Conservation (phyloP, 2,888 invertebrate genomes). For the Helicoverpa assulta region DNA sequence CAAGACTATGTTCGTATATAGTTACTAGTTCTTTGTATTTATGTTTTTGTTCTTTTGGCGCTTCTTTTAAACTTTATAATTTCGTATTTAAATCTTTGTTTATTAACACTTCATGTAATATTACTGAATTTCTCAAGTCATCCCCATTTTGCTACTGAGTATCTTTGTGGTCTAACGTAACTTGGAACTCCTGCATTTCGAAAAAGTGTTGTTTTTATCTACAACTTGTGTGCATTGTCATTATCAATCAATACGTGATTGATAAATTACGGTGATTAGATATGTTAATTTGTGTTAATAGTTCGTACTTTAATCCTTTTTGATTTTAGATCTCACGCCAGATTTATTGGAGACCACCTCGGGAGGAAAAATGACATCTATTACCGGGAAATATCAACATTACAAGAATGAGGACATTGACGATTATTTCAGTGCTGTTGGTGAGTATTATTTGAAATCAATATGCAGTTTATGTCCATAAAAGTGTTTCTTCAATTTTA, state of each 20-base stretch:
- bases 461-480: too few species aligned
- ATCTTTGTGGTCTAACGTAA: not conserved
- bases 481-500: too few species aligned
- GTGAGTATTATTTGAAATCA: conserved; percentile 78
- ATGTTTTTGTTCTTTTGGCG: not conserved
- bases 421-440: conserved; percentile 91
- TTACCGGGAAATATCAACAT: conserved; percentile 91
- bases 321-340: conserved; percentile 20
- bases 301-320: conserved; percentile 6
- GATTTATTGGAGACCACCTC: not conserved
- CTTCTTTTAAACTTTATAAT: not conserved
- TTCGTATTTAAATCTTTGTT: not conserved
- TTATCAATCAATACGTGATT: conserved; percentile 59
- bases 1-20: not conserved
- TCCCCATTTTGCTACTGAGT: not conserved
- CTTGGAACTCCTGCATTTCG: not conserved
- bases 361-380: conserved; percentile 85
- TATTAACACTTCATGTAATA: too few species aligned
- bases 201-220: conserved; percentile 9
- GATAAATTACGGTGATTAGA: conserved; percentile 63
- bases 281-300: conserved; percentile 28
- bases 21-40: too few species aligned
- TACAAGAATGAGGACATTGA: conserved; percentile 92
- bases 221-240: conserved; percentile 28
- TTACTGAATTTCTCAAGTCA: not conserved